phyloP scores from a whole-genome alignment of 2,797 vertebrate species.

The Monodelphis domestica region DNA sequence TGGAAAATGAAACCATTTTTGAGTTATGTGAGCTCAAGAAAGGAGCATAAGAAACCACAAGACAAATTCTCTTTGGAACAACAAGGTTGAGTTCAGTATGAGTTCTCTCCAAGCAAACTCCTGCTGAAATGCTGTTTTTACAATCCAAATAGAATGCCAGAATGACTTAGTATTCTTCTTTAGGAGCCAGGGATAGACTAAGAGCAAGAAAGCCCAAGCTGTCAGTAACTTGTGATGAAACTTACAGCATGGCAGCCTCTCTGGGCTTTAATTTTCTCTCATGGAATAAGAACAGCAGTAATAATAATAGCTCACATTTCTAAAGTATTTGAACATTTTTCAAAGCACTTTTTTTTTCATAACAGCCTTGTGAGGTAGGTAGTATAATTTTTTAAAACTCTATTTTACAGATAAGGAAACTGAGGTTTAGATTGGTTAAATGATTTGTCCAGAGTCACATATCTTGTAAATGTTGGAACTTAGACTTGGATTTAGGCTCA shows the following conservation, averaged over 20 bases:
- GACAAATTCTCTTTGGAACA: neutral
- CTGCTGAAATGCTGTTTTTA: neutral
- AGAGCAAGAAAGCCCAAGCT: neutral
- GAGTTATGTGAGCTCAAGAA: neutral
- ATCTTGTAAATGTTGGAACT: neutral
- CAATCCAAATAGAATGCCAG: neutral
- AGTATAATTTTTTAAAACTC: neutral
- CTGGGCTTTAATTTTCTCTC: slow-evolving; percentile 10
- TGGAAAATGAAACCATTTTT: neutral
- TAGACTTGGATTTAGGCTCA: neutral
- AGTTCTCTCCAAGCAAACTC: neutral
- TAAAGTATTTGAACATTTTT: neutral
- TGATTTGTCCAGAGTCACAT: neutral
- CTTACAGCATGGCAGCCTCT: neutral
- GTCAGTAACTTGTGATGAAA: neutral
- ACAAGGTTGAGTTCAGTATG: neutral
- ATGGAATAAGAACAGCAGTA: neutral
- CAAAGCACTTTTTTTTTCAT: neutral
- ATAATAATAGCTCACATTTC: neutral
- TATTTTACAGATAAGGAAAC: neutral
- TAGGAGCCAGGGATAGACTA: neutral
- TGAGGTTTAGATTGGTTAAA: neutral
- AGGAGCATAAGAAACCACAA: neutral
- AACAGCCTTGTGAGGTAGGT: neutral
- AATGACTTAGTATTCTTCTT: neutral